These are phyloP conservation scores for Mormyrus lacerda DNA, from an alignment of 2,113 vertebrate species.

Conservation along the genomic window DNA sequence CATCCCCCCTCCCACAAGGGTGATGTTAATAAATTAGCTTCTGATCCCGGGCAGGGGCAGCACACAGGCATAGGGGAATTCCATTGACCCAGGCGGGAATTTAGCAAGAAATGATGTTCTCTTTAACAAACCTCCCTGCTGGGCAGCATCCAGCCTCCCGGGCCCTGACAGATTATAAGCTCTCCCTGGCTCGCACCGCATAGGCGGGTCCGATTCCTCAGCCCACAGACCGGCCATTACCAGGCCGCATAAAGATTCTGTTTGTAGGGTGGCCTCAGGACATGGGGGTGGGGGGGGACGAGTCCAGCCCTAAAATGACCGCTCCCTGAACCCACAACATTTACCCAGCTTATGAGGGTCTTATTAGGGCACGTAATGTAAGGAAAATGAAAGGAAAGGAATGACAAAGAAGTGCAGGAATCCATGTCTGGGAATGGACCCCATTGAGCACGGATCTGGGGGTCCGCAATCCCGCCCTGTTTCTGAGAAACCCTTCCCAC, in stretches of 20 bases:
- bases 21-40: slow-evolving; percentile 85
- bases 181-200: slow-evolving; percentile 56
- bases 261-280: slow-evolving; percentile 69
- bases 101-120: slow-evolving; percentile 79
- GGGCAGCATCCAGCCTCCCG: slow-evolving; percentile 55
- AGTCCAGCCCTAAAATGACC: slow-evolving; percentile 53
- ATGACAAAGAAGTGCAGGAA: slow-evolving; percentile 18
- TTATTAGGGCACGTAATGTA: slow-evolving; percentile 55
- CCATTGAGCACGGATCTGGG: slow-evolving; percentile 26
- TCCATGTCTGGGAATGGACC: slow-evolving; percentile 36
- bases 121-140: slow-evolving; percentile 70
- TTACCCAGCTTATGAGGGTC: slow-evolving; percentile 52
- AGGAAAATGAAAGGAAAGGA: slow-evolving; percentile 15
- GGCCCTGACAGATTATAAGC: slow-evolving; percentile 75
- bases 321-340: slow-evolving; percentile 52
- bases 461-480: background rate
- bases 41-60: slow-evolving; percentile 65
- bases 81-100: slow-evolving; percentile 66
- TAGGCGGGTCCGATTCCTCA: slow-evolving; percentile 74
- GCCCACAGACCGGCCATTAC: slow-evolving; percentile 75
- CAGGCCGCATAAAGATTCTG: slow-evolving; percentile 68
- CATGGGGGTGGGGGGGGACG: slow-evolving; percentile 32
- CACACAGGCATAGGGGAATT: slow-evolving; percentile 74
- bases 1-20: background rate
- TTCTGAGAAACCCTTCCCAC: background rate